Base-by-base conservation (phyloP, 2,888 invertebrate genomes). In the Drosophila phalerata region DNA sequence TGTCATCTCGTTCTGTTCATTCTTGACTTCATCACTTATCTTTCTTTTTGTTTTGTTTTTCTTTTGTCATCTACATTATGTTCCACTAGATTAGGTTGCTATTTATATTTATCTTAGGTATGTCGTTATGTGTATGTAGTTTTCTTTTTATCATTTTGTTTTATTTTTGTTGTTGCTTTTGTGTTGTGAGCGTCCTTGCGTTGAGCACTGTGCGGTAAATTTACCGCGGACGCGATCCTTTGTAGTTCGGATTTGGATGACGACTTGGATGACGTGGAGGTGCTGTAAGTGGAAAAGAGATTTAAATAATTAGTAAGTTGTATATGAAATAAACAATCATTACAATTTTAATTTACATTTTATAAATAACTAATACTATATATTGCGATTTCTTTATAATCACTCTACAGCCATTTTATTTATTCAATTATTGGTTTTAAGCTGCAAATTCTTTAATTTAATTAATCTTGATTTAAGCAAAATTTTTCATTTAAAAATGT, bases 241-340 rank as follows among this genome's bases (percentile, higher is more conserved):
- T 92, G 77, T 92, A 92, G 80, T 92, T 92, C 65, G 92, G 92
- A 90, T 92, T 92, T 43, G 92, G 92, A 88, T 92, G 92, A 75
- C 92, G 90, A 63, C 92, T 91, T 71, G 91, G 92, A 87, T 91
- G 92, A 69, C 92, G 91, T 76, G 92, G 91, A 75, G 91, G 87
- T 76, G 91, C 92, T 92, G 63, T 2, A 77, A 60, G 5, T 6
- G 10, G 19, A 2, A 37, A 19, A 17, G 8, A 28, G 45, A 51
- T 11, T 13, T 30, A 30, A 10, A 9, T 10, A 15, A 30, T 55
- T 42, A 37, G 9, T 28, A 11, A 32, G 5, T 13, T 49, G 2
- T 13, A 15, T 17, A 11, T 19, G 3, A 30, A 15, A 2, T 8
- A 3, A 6, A 28, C 10, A 11, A 5, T 28, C 6, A n/a, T 13